Conservation (phyloP, 1,140 invertebrate genomes). For the Orius insidiosus region DNA sequence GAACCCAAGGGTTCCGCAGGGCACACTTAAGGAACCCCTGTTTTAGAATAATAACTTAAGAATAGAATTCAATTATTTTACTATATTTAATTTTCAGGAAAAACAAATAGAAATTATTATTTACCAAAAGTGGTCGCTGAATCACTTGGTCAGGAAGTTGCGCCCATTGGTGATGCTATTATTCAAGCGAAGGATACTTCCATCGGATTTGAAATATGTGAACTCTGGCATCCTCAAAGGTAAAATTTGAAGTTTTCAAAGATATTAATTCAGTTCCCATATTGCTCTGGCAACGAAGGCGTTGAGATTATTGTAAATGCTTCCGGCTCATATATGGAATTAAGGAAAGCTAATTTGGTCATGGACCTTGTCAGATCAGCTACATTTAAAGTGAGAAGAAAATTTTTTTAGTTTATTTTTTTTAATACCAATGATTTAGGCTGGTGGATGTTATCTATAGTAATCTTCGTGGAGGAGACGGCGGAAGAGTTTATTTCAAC, state of each 20-base stretch:
- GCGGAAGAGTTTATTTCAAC: constrained; percentile 86
- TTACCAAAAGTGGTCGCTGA: constrained; percentile 71
- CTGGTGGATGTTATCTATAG: constrained; percentile 85
- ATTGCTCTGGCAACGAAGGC: constrained; percentile 82
- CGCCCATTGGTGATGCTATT: constrained; percentile 88
- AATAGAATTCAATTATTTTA: too few species aligned
- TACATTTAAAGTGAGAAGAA: constrained; percentile 46
- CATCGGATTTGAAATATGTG: constrained; percentile 91
- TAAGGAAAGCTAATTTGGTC: constrained; percentile 79
- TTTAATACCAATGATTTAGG: constrained; percentile 23
- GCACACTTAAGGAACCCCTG: not conserved
- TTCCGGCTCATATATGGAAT: constrained; percentile 76
- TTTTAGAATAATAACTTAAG: too few species aligned
- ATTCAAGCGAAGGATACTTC: constrained; percentile 83
- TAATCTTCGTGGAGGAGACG: constrained; percentile 93
- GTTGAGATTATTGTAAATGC: constrained; percentile 93
- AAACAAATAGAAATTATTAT: constrained; percentile 61
- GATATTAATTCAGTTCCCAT: constrained; percentile 43
- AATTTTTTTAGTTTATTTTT: not conserved
- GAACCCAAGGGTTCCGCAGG: not conserved
- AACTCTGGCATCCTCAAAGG: constrained; percentile 85
- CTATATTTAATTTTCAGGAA: constrained; percentile 9
- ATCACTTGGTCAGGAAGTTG: constrained; percentile 65
- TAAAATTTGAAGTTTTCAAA: constrained; percentile 20
- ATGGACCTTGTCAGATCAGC: constrained; percentile 81